phyloP scores from a whole-genome alignment of 1,140 invertebrate genomes.

The Nephotettix cincticeps region DNA sequence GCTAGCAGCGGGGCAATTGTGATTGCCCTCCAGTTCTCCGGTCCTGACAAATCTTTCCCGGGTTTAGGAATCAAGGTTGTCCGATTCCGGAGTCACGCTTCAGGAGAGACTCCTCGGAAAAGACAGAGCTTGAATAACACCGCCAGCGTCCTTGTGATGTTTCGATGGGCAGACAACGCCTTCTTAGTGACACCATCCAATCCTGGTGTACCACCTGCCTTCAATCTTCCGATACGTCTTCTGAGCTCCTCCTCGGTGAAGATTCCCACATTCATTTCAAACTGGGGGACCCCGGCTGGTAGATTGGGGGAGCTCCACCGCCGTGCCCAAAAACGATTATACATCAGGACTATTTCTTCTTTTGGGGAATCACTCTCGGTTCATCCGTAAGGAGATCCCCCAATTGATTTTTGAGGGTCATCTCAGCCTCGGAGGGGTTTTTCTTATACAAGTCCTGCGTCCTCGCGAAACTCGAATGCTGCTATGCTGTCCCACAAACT shows the following conservation, averaged over 20 bases:
- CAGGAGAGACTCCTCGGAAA: background rate
- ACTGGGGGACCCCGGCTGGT: background rate
- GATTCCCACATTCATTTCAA: background rate
- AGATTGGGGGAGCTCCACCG: background rate
- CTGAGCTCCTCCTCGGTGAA: background rate
- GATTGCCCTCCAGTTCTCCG: slow-evolving; percentile 39
- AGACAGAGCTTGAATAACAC: slow-evolving; percentile 31
- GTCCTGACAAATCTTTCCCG: slow-evolving; percentile 22
- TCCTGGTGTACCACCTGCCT: slow-evolving; percentile 13
- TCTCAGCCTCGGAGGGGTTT: background rate
- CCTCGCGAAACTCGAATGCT: background rate
- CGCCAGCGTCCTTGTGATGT: background rate
- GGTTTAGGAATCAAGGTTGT: slow-evolving; percentile 40
- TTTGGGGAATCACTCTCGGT: background rate
- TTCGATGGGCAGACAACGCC: background rate
- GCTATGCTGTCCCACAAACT: too few species aligned
- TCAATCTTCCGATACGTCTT: background rate
- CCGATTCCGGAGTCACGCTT: slow-evolving; percentile 32
- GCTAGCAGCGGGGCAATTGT: slow-evolving; percentile 34
- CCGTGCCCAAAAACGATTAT: background rate
- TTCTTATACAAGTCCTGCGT: slow-evolving; percentile 11
- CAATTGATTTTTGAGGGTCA: background rate
- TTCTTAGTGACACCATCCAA: slow-evolving; percentile 8
- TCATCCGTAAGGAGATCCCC: background rate
- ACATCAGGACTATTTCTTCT: background rate